These are phyloP conservation scores for Lepus timidus DNA, from an alignment of 2,113 vertebrate genomes.

Conservation along the genomic window DNA sequence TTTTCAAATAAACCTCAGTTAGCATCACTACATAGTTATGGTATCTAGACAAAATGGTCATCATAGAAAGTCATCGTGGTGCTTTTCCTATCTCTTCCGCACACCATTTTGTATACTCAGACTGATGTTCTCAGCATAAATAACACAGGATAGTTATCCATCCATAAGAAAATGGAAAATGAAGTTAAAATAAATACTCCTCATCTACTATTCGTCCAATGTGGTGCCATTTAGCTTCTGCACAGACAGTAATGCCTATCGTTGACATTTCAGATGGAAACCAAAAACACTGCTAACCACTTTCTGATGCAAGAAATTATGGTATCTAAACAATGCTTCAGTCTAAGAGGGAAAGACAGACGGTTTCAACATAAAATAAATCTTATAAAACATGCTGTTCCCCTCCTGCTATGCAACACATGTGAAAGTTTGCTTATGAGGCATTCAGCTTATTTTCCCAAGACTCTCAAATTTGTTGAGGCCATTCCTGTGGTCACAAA, in stretches of 20 bases:
- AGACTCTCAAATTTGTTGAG: constrained; percentile 46
- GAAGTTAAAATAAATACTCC: constrained; percentile 68
- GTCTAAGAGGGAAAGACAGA: not conserved
- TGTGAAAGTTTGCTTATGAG: not conserved
- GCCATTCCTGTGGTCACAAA: not conserved
- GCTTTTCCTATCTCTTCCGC: constrained; percentile 62
- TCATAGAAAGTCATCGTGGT: not conserved
- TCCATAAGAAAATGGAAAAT: constrained; percentile 70
- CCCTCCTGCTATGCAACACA: not conserved
- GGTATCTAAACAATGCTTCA: not conserved
- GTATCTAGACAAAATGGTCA: constrained; percentile 43
- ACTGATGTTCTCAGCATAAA: constrained; percentile 54
- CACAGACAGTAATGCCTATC: constrained; percentile 73
- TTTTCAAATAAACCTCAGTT: constrained; percentile 31
- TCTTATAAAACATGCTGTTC: not conserved
- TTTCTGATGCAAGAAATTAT: constrained; percentile 43
- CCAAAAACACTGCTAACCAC: constrained; percentile 68
- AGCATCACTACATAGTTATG: constrained; percentile 40
- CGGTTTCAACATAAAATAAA: constrained; percentile 4
- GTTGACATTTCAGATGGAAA: constrained; percentile 76
- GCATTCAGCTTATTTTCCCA: constrained; percentile 37
- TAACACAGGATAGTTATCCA: constrained; percentile 65
- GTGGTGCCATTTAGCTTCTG: constrained; percentile 73
- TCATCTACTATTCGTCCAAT: constrained; percentile 52
- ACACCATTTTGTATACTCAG: constrained; percentile 51